Evolutionary conservation across 2,113 vertebrate species (phyloP).

Genomic region (Naja naja): DNA sequence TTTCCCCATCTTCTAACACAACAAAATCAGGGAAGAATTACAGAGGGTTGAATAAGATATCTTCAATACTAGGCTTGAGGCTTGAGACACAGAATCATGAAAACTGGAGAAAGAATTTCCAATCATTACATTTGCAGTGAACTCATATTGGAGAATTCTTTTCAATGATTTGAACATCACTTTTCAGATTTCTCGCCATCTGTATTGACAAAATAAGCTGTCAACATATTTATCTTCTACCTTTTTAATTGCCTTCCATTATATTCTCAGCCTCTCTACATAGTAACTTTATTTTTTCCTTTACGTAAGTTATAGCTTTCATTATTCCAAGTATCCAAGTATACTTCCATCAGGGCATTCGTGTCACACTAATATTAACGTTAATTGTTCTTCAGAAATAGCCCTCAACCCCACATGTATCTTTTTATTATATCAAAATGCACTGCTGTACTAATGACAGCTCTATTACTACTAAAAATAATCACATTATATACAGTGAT

Average conservation of each 20-base stretch:
- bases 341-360: background rate
- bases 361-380: background rate
- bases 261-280: background rate
- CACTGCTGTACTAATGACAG: background rate
- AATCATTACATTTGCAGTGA: background rate
- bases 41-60: background rate
- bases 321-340: background rate
- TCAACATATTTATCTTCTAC: background rate
- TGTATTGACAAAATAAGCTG: background rate
- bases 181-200: background rate
- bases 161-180: background rate
- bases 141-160: background rate
- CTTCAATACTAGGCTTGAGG: background rate
- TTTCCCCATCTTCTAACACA: background rate
- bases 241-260: background rate
- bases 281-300: background rate
- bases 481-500: background rate
- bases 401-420: background rate
- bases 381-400: background rate
- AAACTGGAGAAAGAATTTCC: background rate
- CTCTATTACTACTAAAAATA: background rate
- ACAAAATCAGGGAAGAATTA: background rate
- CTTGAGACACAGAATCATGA: background rate
- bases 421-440: background rate
- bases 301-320: background rate